Conservation (phyloP, 1,140 invertebrate species). For the Carcinoscorpius rotundicauda region DNA sequence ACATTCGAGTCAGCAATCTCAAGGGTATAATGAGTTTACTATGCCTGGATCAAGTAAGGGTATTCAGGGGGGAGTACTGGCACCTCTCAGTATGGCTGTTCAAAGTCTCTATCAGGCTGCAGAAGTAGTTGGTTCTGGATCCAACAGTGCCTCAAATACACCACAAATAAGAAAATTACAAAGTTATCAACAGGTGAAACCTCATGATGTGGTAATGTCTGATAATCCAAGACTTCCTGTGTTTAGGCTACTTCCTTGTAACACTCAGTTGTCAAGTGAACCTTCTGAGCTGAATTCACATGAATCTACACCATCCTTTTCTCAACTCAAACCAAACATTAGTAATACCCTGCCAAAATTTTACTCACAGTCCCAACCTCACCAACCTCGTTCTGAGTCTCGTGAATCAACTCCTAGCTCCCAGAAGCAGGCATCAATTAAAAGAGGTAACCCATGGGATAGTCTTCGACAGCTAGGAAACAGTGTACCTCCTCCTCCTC, state of each 20-base stretch:
- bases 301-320: slow-evolving; percentile 4
- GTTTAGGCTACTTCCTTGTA: too few species aligned
- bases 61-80: slow-evolving; percentile 2
- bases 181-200: too few species aligned
- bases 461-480: not conserved
- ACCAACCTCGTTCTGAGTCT: not conserved
- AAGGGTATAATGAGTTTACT: too few species aligned
- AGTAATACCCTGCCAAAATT: slow-evolving; percentile 18
- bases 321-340: slow-evolving; percentile 23
- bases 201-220: too few species aligned
- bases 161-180: too few species aligned
- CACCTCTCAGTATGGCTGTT: slow-evolving; percentile 1
- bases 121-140: too few species aligned
- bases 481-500: slow-evolving; percentile 2
- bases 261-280: too few species aligned
- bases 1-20: slow-evolving; percentile 24
- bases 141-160: too few species aligned
- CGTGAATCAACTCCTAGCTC: slow-evolving; percentile 8
- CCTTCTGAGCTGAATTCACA: too few species aligned
- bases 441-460: slow-evolving; percentile 3
- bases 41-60: too few species aligned
- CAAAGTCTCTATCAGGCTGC: not conserved
- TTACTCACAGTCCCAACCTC: slow-evolving; percentile 15
- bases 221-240: too few species aligned
- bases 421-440: not conserved